Conservation (phyloP, 1,140 invertebrate genomes). For the Pararge aegeria region DNA sequence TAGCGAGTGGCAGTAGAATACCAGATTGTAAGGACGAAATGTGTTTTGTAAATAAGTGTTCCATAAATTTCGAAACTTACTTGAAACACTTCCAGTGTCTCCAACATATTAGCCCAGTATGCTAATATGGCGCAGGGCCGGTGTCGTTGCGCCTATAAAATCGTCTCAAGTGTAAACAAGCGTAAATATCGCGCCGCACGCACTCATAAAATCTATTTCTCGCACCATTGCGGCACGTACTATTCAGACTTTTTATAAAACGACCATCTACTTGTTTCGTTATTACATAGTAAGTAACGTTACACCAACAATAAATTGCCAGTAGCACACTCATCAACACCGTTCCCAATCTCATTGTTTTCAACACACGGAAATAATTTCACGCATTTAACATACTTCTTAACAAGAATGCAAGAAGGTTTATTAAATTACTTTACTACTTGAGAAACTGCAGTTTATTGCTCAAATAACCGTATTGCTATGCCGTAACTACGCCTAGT, state of each 20-base stretch:
- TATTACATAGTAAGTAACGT: constrained; percentile 1
- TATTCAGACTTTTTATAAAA: constrained; percentile 8
- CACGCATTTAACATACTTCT: constrained; percentile 6
- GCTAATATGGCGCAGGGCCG: constrained; percentile 51
- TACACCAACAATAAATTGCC: constrained; percentile 9
- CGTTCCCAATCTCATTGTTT: constrained; percentile 13
- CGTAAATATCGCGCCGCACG: constrained; percentile 68
- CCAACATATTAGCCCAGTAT: constrained; percentile 27
- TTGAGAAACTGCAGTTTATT: constrained; percentile 8
- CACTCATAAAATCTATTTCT: constrained; percentile 77
- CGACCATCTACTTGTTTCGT: constrained; percentile 38
- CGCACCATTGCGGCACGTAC: constrained; percentile 51
- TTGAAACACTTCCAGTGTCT: constrained; percentile 1
- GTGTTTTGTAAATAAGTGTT: too few relatives aligned
- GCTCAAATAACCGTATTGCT: background rate
- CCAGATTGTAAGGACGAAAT: too few relatives aligned
- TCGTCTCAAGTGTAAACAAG: constrained; percentile 71
- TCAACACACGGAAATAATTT: constrained; percentile 8
- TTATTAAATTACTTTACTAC: constrained; percentile 15
- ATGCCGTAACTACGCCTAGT: too few relatives aligned
- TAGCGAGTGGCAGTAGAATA: too few relatives aligned
- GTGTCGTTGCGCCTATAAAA: constrained; percentile 76
- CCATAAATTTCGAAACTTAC: background rate
- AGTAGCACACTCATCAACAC: background rate
- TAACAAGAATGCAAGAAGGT: background rate